Percentiles rank a stretch among this genome's conserved stretches.
Evolutionary conservation across 1,140 invertebrate species (phyloP).

Genomic region (Anastrepha ludens): DNA sequence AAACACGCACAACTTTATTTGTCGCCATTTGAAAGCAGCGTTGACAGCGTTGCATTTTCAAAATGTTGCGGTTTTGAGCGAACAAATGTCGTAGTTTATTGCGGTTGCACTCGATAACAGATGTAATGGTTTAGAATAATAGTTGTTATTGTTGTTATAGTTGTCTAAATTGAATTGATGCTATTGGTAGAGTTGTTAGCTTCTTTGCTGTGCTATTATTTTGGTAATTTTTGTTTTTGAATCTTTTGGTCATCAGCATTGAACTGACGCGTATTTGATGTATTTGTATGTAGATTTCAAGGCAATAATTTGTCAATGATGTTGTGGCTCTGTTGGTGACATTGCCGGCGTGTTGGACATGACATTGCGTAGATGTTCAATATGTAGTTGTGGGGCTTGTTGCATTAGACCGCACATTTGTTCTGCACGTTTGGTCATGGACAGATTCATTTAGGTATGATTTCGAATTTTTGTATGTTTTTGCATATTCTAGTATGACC

Average conservation of each 20-base stretch:
- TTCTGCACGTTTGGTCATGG: neutral
- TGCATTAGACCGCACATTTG: conserved; percentile 29
- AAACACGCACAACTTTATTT: neutral
- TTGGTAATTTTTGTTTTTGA: neutral
- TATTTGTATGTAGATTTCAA: neutral
- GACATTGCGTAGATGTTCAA: conserved; percentile 26
- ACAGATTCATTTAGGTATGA: too few species aligned
- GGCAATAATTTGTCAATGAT: neutral
- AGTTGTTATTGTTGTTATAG: neutral
- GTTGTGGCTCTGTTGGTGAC: neutral
- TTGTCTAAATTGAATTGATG: neutral
- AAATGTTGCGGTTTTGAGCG: conserved; percentile 39
- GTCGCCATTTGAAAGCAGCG: neutral
- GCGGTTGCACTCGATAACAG: conserved; percentile 8
- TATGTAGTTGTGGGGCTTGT: neutral
- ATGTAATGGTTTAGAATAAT: conserved; percentile 39
- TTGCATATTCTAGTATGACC: too few species aligned
- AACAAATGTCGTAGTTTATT: conserved; percentile 32
- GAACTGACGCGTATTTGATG: neutral
- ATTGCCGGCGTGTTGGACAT: conserved; percentile 19
- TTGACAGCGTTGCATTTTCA: conserved; percentile 39
- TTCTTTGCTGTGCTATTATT: neutral
- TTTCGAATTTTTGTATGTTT: too few species aligned
- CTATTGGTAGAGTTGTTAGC: neutral
- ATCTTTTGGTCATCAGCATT: neutral